Conservation (phyloP, 2,888 invertebrate genomes). For the Neoitamus cyanurus region DNA sequence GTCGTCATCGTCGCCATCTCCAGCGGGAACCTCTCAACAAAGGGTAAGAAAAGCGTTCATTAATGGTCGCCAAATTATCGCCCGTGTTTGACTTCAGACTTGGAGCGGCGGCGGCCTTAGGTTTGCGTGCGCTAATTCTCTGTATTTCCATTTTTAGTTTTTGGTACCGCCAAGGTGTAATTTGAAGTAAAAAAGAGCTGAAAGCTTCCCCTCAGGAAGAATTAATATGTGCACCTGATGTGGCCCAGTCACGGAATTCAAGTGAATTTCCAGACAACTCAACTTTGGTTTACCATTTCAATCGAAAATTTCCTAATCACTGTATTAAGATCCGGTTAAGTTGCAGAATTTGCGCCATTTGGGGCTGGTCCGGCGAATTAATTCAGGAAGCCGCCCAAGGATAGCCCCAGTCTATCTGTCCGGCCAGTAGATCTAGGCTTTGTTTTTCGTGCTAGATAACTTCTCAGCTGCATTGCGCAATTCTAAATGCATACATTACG, state of each 20-base stretch:
- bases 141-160: slow-evolving; percentile 37
- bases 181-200: slow-evolving; percentile 7
- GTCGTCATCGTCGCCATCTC: background rate
- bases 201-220: slow-evolving; percentile 27
- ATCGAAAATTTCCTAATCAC: slow-evolving; percentile 40
- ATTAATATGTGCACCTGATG: slow-evolving; percentile 35
- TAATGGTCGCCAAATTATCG: slow-evolving; percentile 42
- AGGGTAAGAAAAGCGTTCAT: slow-evolving; percentile 34
- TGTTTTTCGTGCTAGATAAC: slow-evolving; percentile 40
- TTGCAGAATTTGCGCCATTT: background rate
- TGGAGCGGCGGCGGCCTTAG: background rate
- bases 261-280: slow-evolving; percentile 37
- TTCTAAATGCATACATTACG: slow-evolving; percentile 36
- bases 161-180: slow-evolving; percentile 27
- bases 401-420: background rate
- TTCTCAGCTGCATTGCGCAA: slow-evolving; percentile 36
- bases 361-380: background rate
- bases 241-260: slow-evolving; percentile 38
- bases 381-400: background rate
- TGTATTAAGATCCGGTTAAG: slow-evolving; percentile 26
- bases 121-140: slow-evolving; percentile 35
- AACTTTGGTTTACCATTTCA: slow-evolving; percentile 11
- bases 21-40: background rate
- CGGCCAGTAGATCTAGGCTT: background rate
- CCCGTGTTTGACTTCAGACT: slow-evolving; percentile 34